phyloP scores from a whole-genome alignment of 2,113 vertebrate genomes.

The Ictidomys tridecemlineatus region DNA sequence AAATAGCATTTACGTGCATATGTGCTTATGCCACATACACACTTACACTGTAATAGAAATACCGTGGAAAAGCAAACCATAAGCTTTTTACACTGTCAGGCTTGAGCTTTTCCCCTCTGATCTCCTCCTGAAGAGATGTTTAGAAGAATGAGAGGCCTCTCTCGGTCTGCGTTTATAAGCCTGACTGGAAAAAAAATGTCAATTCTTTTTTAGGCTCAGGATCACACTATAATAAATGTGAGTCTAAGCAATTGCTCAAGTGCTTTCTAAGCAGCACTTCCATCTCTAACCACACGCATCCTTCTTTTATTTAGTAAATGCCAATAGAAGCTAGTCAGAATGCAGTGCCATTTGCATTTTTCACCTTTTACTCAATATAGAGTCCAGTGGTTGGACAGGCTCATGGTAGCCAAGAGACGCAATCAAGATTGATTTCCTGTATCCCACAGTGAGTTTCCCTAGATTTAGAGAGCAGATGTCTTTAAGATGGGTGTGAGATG shows the following conservation, averaged over 20 bases:
- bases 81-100: not conserved
- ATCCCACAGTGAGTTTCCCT: not conserved
- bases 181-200: conserved; percentile 37
- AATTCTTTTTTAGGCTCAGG: conserved; percentile 47
- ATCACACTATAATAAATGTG: conserved; percentile 43
- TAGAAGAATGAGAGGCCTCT: conserved; percentile 48
- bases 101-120: not conserved
- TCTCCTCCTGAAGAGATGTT: conserved; percentile 49
- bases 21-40: not conserved
- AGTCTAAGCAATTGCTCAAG: conserved; percentile 23
- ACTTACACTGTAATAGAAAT: conserved; percentile 53
- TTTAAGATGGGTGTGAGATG: not conserved
- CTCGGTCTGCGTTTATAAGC: conserved; percentile 17
- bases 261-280: conserved; percentile 46
- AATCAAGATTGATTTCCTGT: not conserved
- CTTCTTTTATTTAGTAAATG: conserved; percentile 34
- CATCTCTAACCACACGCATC: not conserved
- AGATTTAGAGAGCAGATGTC: not conserved
- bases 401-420: not conserved
- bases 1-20: conserved; percentile 61
- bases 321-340: not conserved
- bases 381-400: not conserved
- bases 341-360: not conserved
- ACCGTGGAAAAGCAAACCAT: conserved; percentile 48
- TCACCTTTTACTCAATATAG: not conserved